A percentile compares a stretch with the other conserved stretches of the same genome.
These are phyloP conservation scores for Enteromius paludinosus DNA, from an alignment of 2,797 vertebrate genomes.

Conservation along the genomic window DNA sequence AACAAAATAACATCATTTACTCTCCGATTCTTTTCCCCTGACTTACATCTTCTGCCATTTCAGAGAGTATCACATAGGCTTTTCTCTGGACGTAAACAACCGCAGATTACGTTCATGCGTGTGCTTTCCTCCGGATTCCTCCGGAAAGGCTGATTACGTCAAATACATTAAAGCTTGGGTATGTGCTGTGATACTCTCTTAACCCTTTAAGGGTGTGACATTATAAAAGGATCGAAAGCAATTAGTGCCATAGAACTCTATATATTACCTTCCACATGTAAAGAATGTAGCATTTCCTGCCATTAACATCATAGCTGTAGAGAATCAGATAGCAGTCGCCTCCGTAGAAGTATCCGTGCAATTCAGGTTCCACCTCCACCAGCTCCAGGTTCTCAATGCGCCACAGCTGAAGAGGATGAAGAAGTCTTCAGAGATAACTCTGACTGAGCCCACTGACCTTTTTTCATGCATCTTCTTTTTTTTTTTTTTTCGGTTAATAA, in stretches of 20 bases:
- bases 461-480: neutral
- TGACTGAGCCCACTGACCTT: neutral
- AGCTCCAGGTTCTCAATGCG: conserved; percentile 89
- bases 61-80: no score
- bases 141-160: no score
- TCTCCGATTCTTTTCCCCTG: no score
- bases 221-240: neutral
- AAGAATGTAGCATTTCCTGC: conserved; percentile 79
- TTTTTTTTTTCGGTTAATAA: neutral
- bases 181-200: no score
- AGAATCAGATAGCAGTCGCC: conserved; percentile 91
- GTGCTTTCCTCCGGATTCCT: no score
- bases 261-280: conserved; percentile 90
- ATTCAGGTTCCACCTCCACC: conserved; percentile 76
- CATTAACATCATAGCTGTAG: conserved; percentile 83
- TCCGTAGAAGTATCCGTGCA: conserved; percentile 87
- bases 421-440: neutral
- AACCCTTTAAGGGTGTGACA: no score
- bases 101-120: no score
- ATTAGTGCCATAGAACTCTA: neutral
- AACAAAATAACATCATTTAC: no score
- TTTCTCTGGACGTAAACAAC: no score
- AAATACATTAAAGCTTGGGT: no score
- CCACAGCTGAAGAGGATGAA: conserved; percentile 79
- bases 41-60: no score